Conservation (phyloP, 1,140 invertebrate species). For the Drosophila eugracilis region DNA sequence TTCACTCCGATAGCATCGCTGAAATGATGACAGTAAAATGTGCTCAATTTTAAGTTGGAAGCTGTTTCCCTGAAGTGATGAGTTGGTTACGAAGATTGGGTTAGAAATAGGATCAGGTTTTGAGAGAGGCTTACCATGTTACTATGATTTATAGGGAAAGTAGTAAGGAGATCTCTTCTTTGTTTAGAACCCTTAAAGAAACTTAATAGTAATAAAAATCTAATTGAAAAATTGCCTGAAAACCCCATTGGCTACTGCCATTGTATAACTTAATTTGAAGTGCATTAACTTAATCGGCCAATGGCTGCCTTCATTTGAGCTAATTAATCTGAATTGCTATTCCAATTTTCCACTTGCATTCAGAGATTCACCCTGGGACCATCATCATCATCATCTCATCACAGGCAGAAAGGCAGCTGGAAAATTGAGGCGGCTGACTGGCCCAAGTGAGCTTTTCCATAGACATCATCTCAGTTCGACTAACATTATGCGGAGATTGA, state of each 20-base stretch:
- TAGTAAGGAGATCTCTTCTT: too few species aligned
- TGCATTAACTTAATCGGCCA: slow-evolving; percentile 51
- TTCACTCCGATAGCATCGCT: slow-evolving; percentile 33
- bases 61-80: slow-evolving; percentile 7
- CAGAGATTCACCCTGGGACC: slow-evolving; percentile 33
- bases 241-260: slow-evolving; percentile 10
- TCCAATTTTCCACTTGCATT: slow-evolving; percentile 57
- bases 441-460: slow-evolving; percentile 40
- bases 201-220: neutral
- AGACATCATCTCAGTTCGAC: slow-evolving; percentile 22
- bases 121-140: neutral
- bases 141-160: too few species aligned
- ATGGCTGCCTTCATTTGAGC: slow-evolving; percentile 49
- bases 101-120: neutral
- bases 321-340: slow-evolving; percentile 69
- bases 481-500: slow-evolving; percentile 59
- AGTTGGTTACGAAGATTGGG: neutral
- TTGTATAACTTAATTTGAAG: slow-evolving; percentile 40
- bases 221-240: neutral
- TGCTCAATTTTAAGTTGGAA: slow-evolving; percentile 16
- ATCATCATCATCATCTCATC: slow-evolving; percentile 33
- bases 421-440: slow-evolving; percentile 43
- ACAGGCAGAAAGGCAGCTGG: slow-evolving; percentile 6
- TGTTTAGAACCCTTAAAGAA: too few species aligned
- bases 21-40: slow-evolving; percentile 8